These are phyloP conservation scores for Thunnus thynnus DNA, from an alignment of 2,113 vertebrate genomes.

Conservation along the genomic window DNA sequence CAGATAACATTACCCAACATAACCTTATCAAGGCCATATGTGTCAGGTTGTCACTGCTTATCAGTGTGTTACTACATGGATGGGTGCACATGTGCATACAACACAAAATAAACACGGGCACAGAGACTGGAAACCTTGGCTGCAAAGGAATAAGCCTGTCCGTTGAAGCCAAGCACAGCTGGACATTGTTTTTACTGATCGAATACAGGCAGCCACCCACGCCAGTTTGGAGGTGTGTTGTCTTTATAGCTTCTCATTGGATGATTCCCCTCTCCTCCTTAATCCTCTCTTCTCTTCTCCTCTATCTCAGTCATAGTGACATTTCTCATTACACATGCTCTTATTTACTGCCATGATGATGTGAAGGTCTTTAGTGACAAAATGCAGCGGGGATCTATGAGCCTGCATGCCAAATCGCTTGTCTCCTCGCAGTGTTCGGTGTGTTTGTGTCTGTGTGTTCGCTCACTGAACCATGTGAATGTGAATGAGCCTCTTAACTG, in stretches of 20 bases:
- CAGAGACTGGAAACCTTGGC: conserved; percentile 31
- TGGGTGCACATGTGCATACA: conserved; percentile 45
- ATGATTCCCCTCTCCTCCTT: neutral
- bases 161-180: conserved; percentile 20
- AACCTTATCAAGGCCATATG: conserved; percentile 70
- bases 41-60: conserved; percentile 70
- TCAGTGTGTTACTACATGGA: conserved; percentile 50
- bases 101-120: conserved; percentile 45
- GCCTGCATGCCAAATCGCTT: conserved; percentile 5
- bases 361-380: conserved; percentile 19
- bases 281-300: conserved; percentile 5
- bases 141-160: conserved; percentile 7
- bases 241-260: neutral
- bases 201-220: conserved; percentile 2
- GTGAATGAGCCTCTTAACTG: conserved; percentile 34
- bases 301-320: conserved; percentile 38
- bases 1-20: conserved; percentile 62
- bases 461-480: conserved; percentile 20
- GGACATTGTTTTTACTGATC: conserved; percentile 5
- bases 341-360: conserved; percentile 42
- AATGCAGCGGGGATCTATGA: conserved; percentile 4
- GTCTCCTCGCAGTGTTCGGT: neutral
- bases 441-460: conserved; percentile 4
- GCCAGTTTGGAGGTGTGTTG: conserved; percentile 26
- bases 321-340: conserved; percentile 48